Conservation (phyloP, 2,113 vertebrate genomes). For the Morone chrysops region DNA sequence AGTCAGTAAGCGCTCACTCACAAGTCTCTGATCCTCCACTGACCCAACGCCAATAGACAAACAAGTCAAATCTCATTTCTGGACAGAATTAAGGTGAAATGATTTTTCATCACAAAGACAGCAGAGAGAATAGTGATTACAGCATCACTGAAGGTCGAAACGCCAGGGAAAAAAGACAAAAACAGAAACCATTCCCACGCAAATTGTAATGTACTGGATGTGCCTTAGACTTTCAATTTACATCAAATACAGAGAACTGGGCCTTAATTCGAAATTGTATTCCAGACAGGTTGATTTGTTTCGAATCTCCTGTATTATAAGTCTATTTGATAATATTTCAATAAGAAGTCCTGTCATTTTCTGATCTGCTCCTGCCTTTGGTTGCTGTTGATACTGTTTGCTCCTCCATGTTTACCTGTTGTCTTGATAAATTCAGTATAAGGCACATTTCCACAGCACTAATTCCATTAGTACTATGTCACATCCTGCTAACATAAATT, state of each 20-base stretch:
- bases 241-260: not conserved
- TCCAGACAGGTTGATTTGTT: not conserved
- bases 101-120: constrained; percentile 18
- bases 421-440: not conserved
- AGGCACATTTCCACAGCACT: not conserved
- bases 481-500: not conserved
- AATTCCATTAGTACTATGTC: too few relatives aligned
- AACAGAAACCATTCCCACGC: not conserved
- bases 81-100: not conserved
- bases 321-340: not conserved
- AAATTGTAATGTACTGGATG: not conserved
- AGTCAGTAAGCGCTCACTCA: not conserved
- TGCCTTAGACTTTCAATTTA: not conserved
- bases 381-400: not conserved
- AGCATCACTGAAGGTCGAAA: not conserved
- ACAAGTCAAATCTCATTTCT: not conserved
- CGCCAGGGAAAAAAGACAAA: not conserved
- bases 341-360: too few relatives aligned
- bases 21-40: constrained; percentile 6
- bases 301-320: not conserved
- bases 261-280: not conserved
- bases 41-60: not conserved
- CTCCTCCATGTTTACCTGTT: not conserved
- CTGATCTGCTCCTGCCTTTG: not conserved
- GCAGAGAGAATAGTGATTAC: not conserved